Percentiles rank a stretch among this genome's conserved stretches.
Conservation (phyloP, 2,113 vertebrate genomes). For the Antennarius striatus region DNA sequence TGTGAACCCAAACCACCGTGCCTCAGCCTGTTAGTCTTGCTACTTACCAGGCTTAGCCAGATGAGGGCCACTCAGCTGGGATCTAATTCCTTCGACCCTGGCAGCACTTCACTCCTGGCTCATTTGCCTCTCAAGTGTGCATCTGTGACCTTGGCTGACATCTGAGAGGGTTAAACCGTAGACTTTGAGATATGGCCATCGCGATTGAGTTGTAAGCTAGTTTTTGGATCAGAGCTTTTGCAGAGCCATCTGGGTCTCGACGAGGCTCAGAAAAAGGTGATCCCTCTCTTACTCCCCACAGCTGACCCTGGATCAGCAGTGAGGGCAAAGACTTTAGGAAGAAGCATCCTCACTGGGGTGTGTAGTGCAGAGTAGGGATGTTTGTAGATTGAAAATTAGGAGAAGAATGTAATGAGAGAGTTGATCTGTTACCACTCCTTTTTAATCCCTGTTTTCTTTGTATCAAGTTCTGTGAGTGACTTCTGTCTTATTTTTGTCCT, state of each 20-base stretch:
- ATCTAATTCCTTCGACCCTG: constrained; percentile 74
- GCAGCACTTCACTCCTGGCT: constrained; percentile 71
- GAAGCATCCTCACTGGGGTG: constrained; percentile 36
- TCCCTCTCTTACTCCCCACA: constrained; percentile 63
- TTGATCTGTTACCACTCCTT: constrained; percentile 32
- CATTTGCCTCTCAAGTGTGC: constrained; percentile 63
- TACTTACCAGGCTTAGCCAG: constrained; percentile 77
- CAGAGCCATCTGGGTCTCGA: constrained; percentile 70
- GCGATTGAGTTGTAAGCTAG: constrained; percentile 71
- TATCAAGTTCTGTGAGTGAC: background rate
- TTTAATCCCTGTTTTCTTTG: constrained; percentile 39
- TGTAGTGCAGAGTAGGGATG: constrained; percentile 29
- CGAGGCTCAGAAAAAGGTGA: constrained; percentile 66
- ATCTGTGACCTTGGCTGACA: constrained; percentile 75
- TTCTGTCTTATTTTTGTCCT: constrained; percentile 21
- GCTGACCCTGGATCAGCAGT: constrained; percentile 71
- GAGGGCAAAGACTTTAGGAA: constrained; percentile 49
- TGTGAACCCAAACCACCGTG: constrained; percentile 64
- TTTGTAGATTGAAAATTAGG: constrained; percentile 32
- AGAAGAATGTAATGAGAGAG: constrained; percentile 50
- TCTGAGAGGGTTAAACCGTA: constrained; percentile 70
- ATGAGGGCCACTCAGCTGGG: constrained; percentile 72
- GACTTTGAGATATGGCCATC: constrained; percentile 65
- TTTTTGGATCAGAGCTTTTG: constrained; percentile 62
- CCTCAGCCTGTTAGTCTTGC: constrained; percentile 76